These are phyloP conservation scores for Slavum lentiscoides DNA, from an alignment of 2,888 invertebrate genomes.

Conservation along the genomic window DNA sequence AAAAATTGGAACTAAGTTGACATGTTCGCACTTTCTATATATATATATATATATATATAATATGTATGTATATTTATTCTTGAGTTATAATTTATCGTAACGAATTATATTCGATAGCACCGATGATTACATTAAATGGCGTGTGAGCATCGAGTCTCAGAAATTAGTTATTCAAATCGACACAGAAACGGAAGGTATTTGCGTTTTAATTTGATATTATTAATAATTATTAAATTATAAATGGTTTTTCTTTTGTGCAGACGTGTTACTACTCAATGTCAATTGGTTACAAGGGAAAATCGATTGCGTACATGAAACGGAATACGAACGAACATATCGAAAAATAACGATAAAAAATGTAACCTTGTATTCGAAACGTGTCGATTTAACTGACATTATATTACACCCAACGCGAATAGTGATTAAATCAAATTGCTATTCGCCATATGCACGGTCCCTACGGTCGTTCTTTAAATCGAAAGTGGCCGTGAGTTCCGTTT, in stretches of 20 bases:
- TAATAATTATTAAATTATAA: too few species aligned
- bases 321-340: neutral
- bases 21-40: too few species aligned
- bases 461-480: neutral
- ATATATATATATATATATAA: too few species aligned
- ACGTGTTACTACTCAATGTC: neutral
- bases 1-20: too few species aligned
- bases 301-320: neutral
- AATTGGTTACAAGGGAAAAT: neutral
- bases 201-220: too few species aligned
- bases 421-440: neutral
- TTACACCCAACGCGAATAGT: neutral
- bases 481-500: neutral
- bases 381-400: neutral
- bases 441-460: too few species aligned
- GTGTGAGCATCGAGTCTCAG: neutral
- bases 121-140: neutral
- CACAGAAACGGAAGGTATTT: constrained; percentile 10
- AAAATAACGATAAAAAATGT: neutral
- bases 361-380: neutral
- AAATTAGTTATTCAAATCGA: neutral
- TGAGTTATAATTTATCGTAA: neutral
- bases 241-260: neutral
- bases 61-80: too few species aligned
- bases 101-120: neutral